These are phyloP conservation scores for Leptinotarsa juncta DNA, from an alignment of 2,888 invertebrate species.

Conservation along the genomic window DNA sequence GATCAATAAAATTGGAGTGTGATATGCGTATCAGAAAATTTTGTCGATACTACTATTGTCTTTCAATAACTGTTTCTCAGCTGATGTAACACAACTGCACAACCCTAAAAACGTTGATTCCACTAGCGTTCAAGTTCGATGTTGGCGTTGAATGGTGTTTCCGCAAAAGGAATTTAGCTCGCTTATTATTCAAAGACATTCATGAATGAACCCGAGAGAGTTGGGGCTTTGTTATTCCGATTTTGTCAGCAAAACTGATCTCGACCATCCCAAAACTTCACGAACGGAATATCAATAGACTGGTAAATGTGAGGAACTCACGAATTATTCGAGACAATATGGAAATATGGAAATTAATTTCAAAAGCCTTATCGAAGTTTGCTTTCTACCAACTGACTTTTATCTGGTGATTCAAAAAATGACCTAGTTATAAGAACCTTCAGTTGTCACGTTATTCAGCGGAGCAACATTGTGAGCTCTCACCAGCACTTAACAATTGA, in stretches of 20 bases:
- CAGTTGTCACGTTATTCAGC: no score
- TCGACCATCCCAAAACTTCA: not conserved
- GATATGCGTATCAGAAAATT: no score
- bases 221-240: slow-evolving; percentile 2
- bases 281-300: not conserved
- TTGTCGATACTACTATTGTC: no score
- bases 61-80: no score
- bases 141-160: not conserved
- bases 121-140: not conserved
- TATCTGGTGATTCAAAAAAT: not conserved
- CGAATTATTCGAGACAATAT: not conserved
- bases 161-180: not conserved
- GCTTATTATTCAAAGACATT: not conserved
- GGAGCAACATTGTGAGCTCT: no score
- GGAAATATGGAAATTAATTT: not conserved
- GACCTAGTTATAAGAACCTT: no score
- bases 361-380: not conserved
- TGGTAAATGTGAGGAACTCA: not conserved
- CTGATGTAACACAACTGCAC: not conserved
- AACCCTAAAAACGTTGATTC: not conserved
- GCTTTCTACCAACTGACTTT: not conserved
- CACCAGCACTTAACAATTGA: no score
- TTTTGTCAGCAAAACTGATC: not conserved
- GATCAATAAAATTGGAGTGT: no score
- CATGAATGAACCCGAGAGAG: not conserved